A percentile compares a stretch with the other conserved stretches of the same genome.
phyloP scores from a whole-genome alignment of 2,113 vertebrate species.

The Cottus gobio region DNA sequence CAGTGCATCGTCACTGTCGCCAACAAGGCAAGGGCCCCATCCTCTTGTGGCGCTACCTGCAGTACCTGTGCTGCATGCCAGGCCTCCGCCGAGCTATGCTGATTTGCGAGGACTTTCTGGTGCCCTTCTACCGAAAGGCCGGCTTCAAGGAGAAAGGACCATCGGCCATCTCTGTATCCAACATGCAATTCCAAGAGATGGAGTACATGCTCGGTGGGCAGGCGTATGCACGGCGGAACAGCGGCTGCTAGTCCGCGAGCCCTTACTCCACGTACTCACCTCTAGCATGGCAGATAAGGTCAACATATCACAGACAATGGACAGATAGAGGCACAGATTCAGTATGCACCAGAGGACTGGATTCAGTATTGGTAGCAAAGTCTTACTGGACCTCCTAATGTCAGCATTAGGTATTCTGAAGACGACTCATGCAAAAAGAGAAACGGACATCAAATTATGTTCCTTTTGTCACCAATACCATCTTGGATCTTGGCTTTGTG shows the following conservation, averaged over 20 bases:
- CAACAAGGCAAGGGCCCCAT: slow-evolving; percentile 86
- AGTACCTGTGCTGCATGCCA: slow-evolving; percentile 81
- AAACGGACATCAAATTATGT: slow-evolving; percentile 12
- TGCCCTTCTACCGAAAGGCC: slow-evolving; percentile 84
- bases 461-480: slow-evolving; percentile 11
- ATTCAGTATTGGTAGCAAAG: slow-evolving; percentile 4
- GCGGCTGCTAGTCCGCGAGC: slow-evolving; percentile 72
- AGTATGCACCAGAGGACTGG: slow-evolving; percentile 5
- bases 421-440: slow-evolving; percentile 7
- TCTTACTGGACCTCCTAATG: neutral
- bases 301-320: slow-evolving; percentile 16
- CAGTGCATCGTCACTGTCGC: slow-evolving; percentile 84
- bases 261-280: slow-evolving; percentile 7
- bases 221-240: slow-evolving; percentile 81
- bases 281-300: slow-evolving; percentile 27
- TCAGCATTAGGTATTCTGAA: neutral
- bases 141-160: slow-evolving; percentile 83
- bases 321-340: slow-evolving; percentile 21
- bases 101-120: slow-evolving; percentile 84
- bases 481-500: slow-evolving; percentile 2
- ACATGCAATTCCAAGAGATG: slow-evolving; percentile 83
- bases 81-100: slow-evolving; percentile 80
- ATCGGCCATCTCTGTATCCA: slow-evolving; percentile 77
- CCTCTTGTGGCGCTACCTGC: slow-evolving; percentile 86
- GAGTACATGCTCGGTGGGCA: slow-evolving; percentile 78